phyloP scores from a whole-genome alignment of 2,797 vertebrate genomes.

The Tolypeutes matacus region DNA sequence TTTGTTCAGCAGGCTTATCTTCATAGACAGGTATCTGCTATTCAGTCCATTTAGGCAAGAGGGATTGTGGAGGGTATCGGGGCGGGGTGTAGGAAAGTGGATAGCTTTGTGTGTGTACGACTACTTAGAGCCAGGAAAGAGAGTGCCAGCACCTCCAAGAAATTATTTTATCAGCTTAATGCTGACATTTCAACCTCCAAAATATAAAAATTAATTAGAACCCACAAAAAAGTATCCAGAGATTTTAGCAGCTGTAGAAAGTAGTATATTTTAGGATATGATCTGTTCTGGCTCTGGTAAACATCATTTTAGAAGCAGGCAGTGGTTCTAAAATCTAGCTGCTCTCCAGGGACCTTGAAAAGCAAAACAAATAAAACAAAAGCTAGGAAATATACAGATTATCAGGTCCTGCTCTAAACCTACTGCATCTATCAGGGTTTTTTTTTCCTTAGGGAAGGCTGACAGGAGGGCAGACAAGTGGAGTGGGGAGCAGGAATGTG shows the following conservation, averaged over 20 bases:
- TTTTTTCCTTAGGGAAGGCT: neutral
- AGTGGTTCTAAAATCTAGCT: neutral
- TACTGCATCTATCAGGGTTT: neutral
- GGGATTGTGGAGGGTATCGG: neutral
- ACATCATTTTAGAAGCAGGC: neutral
- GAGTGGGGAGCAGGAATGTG: neutral
- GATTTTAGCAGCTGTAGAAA: neutral
- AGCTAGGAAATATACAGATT: neutral
- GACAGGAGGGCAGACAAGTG: neutral
- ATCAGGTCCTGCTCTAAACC: neutral
- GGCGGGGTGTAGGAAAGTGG: no score
- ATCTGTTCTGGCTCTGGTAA: neutral
- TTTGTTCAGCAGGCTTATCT: neutral
- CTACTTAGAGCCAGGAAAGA: neutral
- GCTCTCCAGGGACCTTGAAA: neutral
- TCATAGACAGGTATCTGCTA: neutral
- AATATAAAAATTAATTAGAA: slow-evolving; percentile 37
- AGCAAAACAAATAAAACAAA: neutral
- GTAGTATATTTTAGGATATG: neutral
- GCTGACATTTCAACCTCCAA: neutral
- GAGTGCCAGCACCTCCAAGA: neutral
- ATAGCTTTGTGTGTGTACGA: neutral
- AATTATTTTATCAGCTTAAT: neutral
- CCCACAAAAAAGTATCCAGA: neutral
- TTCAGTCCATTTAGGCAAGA: neutral